Evolutionary conservation across 2,113 vertebrate species (phyloP).

Genomic region (Mormyrus iriodes): DNA sequence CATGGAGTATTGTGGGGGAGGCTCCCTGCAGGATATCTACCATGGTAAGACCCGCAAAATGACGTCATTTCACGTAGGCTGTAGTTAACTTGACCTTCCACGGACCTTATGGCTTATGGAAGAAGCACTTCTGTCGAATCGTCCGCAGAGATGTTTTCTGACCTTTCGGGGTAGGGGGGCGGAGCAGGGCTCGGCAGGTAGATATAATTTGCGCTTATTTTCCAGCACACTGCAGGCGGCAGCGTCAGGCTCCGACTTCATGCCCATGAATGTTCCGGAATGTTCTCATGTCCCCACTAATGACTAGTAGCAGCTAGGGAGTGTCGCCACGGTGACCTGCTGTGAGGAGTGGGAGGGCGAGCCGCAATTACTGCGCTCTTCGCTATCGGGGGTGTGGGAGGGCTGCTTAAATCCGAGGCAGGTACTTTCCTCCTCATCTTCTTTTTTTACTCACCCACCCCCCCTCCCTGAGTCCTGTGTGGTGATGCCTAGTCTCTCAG

Average conservation of each 20-base stretch:
- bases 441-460: neutral
- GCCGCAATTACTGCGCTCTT: neutral
- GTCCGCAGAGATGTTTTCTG: neutral
- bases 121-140: neutral
- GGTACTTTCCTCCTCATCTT: neutral
- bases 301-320: neutral
- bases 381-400: neutral
- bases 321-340: neutral
- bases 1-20: constrained; percentile 81
- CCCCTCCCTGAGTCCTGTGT: neutral
- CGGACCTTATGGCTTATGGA: neutral
- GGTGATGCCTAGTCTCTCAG: neutral
- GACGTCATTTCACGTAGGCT: neutral
- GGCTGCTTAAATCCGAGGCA: neutral
- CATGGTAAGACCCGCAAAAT: constrained; percentile 58
- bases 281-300: neutral
- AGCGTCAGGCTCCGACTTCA: neutral
- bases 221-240: neutral
- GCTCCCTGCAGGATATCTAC: constrained; percentile 60
- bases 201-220: neutral
- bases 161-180: neutral
- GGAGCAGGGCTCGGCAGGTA: neutral
- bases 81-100: neutral
- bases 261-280: neutral
- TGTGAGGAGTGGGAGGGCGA: neutral